Conservation (phyloP, 2,113 vertebrate genomes). For the Takifugu flavidus region DNA sequence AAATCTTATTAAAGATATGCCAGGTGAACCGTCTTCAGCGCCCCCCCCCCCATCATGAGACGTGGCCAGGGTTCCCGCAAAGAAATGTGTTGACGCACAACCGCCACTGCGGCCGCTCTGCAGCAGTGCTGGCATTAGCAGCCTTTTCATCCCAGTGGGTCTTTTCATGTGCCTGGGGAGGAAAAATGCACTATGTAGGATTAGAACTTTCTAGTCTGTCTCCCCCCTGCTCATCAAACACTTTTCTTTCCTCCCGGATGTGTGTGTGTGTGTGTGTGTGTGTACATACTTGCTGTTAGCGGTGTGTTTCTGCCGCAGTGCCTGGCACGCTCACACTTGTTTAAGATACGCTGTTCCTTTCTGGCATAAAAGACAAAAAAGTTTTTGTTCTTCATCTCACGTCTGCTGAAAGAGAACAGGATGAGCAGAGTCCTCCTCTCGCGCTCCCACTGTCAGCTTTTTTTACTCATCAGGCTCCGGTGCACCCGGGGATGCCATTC, state of each 20-base stretch:
- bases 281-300: conserved; percentile 15
- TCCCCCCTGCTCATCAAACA: conserved; percentile 31
- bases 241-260: conserved; percentile 21
- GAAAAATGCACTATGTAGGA: conserved; percentile 17
- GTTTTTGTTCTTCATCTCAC: neutral
- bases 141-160: conserved; percentile 41
- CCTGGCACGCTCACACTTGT: conserved; percentile 2
- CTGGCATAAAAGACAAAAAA: neutral
- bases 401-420: too few species aligned
- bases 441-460: neutral
- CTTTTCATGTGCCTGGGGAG: conserved; percentile 30
- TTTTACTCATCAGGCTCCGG: conserved; percentile 8
- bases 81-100: conserved; percentile 23
- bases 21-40: conserved; percentile 22
- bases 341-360: conserved; percentile 15
- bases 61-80: neutral
- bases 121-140: conserved; percentile 2
- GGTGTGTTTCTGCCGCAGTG: conserved; percentile 10
- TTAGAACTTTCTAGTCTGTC: conserved; percentile 18
- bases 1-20: neutral
- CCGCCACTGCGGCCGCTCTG: conserved; percentile 1
- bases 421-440: too few species aligned
- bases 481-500: neutral
- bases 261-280: too few species aligned
- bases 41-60: conserved; percentile 26